phyloP scores from a whole-genome alignment of 1,140 invertebrate species.

The Oncopeltus fasciatus region DNA sequence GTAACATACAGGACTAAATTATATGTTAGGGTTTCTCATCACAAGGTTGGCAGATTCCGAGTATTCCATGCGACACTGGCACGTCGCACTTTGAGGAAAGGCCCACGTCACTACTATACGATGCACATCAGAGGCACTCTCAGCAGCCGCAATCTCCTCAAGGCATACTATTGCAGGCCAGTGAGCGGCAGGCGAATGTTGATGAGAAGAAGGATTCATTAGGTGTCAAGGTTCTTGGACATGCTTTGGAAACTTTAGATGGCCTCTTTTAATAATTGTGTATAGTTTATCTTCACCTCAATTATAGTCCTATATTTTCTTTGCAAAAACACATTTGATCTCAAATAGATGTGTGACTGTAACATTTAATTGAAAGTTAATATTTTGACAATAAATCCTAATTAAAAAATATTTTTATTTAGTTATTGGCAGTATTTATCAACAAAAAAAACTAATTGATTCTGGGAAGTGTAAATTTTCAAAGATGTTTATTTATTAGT shows the following conservation, averaged over 20 bases:
- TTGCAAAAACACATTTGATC: no score
- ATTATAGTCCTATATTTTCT: no score
- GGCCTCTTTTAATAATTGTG: neutral
- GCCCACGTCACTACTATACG: neutral
- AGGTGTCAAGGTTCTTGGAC: neutral
- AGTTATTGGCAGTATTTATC: no score
- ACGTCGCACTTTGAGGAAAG: conserved; percentile 8
- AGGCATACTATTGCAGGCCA: neutral
- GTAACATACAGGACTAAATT: neutral
- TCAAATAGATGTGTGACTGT: no score
- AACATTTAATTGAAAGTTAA: no score
- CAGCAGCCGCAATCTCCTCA: neutral
- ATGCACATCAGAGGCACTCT: neutral
- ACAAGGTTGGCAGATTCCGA: conserved; percentile 50
- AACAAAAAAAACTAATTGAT: no score
- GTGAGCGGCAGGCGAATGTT: neutral
- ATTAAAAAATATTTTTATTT: no score
- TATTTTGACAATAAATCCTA: no score
- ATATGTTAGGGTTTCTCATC: conserved; percentile 44
- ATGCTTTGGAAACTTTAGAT: neutral
- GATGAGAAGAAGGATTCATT: neutral
- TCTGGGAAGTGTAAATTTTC: no score
- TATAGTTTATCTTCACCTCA: no score
- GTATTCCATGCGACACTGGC: conserved; percentile 55
- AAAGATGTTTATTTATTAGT: no score